Percentiles rank a stretch among this genome's conserved stretches.
phyloP scores from a whole-genome alignment of 2,797 vertebrate species.

The Yasuhikotakia modesta region DNA sequence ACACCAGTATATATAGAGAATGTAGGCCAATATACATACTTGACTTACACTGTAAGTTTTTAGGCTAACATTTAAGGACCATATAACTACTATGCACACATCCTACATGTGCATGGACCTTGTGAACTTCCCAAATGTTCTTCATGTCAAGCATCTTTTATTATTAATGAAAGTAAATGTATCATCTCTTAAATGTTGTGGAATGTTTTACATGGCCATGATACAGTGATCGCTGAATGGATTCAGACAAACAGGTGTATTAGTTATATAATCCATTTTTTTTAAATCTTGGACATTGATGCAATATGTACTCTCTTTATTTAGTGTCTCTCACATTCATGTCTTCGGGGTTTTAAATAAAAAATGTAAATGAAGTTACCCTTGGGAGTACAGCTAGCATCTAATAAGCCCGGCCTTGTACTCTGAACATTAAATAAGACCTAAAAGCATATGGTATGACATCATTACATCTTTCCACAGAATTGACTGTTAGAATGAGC shows the following conservation, averaged over 20 bases:
- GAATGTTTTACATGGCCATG: background rate
- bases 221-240: background rate
- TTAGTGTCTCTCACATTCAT: background rate
- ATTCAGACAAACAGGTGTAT: background rate
- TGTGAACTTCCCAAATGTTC: background rate
- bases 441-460: slow-evolving; percentile 40
- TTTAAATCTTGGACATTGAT: slow-evolving; percentile 9
- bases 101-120: background rate
- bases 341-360: slow-evolving; percentile 4
- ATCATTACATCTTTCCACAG: slow-evolving; percentile 51
- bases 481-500: slow-evolving; percentile 53
- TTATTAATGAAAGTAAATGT: background rate
- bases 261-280: slow-evolving; percentile 27
- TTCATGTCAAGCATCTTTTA: background rate
- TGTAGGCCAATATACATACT: no score
- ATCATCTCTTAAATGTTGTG: slow-evolving; percentile 21
- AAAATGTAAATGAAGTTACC: slow-evolving; percentile 35
- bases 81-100: background rate
- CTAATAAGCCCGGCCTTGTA: slow-evolving; percentile 22
- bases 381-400: slow-evolving; percentile 21
- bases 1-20: no score
- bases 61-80: no score
- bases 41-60: no score
- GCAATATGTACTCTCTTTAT: slow-evolving; percentile 7
- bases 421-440: slow-evolving; percentile 1